A percentile compares a stretch with the other conserved stretches of the same genome.
These are phyloP conservation scores for Bombus waltoni DNA, from an alignment of 1,140 invertebrate species.

Conservation along the genomic window DNA sequence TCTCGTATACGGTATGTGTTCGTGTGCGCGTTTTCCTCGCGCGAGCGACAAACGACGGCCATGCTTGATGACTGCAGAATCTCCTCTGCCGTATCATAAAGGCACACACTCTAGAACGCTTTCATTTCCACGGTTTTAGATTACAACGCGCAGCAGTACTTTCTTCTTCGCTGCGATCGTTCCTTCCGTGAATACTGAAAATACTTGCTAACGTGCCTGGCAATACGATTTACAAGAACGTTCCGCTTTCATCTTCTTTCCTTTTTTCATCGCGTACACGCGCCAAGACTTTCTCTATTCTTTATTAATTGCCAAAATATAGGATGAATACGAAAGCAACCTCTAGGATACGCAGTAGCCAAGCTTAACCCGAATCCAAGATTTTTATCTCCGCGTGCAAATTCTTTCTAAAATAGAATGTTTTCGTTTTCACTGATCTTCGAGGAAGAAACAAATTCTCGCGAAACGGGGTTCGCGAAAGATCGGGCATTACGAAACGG, in stretches of 20 bases:
- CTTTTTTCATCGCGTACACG: too few species aligned
- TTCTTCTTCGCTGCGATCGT: slow-evolving; percentile 29
- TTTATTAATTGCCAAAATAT: too few species aligned
- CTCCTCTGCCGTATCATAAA: slow-evolving; percentile 38
- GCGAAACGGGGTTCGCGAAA: not conserved
- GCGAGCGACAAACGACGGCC: slow-evolving; percentile 26
- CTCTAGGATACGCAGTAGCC: too few species aligned
- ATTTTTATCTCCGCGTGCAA: too few species aligned
- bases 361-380: too few species aligned
- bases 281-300: not conserved
- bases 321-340: not conserved
- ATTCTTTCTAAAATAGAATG: too few species aligned
- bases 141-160: slow-evolving; percentile 30
- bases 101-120: slow-evolving; percentile 14
- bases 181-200: slow-evolving; percentile 17
- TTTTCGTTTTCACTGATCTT: too few species aligned
- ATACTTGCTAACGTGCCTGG: not conserved
- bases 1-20: not conserved
- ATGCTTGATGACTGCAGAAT: slow-evolving; percentile 27
- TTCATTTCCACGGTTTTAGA: slow-evolving; percentile 45
- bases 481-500: not conserved
- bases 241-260: not conserved
- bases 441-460: too few species aligned
- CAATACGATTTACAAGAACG: not conserved
- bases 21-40: not conserved